These are phyloP conservation scores for Drosophila pallidifrons DNA, from an alignment of 1,140 invertebrate species.

Conservation along the genomic window DNA sequence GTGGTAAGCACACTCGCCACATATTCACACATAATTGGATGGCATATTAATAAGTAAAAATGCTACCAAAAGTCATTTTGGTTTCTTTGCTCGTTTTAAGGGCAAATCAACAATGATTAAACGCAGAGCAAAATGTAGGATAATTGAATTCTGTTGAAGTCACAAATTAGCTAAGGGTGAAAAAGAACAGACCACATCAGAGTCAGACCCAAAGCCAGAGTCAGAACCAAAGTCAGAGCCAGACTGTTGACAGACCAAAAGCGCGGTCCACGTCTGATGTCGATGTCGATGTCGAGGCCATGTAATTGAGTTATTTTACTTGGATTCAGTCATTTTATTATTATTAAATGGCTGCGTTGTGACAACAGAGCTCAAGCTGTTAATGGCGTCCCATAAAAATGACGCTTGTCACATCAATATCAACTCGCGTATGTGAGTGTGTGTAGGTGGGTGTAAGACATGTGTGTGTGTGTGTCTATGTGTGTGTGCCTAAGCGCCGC, in stretches of 20 bases:
- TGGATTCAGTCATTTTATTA: conserved; percentile 68
- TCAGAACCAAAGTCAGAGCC: neutral
- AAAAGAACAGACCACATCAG: neutral
- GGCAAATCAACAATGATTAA: conserved; percentile 28
- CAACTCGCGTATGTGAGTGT: neutral
- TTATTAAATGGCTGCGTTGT: conserved; percentile 77
- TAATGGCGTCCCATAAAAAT: conserved; percentile 77
- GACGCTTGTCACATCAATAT: conserved; percentile 55
- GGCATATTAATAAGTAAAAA: conserved; percentile 25
- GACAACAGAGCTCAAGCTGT: conserved; percentile 75
- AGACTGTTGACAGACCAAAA: conserved; percentile 37
- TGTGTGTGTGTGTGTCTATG: conserved; percentile 12
- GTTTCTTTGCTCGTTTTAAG: neutral
- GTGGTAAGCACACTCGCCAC: neutral
- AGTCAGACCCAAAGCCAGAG: neutral
- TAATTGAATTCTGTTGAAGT: conserved; percentile 42
- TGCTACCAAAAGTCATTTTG: conserved; percentile 7
- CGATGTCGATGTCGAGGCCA: conserved; percentile 23
- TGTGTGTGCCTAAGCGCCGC: conserved; percentile 68
- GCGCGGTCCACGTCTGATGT: conserved; percentile 11
- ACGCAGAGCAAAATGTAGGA: conserved; percentile 7
- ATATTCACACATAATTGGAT: conserved; percentile 1
- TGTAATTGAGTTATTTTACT: conserved; percentile 79
- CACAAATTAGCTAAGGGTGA: conserved; percentile 30
- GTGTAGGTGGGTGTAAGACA: conserved; percentile 23